Percentiles rank a stretch among this genome's conserved stretches.
These are phyloP conservation scores for Drosophila meridiana DNA, from an alignment of 2,888 invertebrate species.

Conservation along the genomic window DNA sequence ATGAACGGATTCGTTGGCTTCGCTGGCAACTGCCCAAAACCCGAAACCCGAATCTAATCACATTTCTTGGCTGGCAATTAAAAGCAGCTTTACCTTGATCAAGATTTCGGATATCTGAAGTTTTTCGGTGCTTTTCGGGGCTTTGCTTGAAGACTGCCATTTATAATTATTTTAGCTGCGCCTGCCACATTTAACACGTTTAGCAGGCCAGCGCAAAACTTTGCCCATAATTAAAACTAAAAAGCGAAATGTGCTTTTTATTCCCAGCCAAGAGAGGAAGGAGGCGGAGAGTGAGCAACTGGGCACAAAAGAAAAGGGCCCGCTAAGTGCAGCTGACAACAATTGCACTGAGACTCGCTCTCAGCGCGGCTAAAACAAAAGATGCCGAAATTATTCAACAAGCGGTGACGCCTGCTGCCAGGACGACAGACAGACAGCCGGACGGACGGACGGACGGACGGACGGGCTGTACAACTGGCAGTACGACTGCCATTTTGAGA, in stretches of 20 bases:
- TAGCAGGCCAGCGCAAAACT: slow-evolving; percentile 64
- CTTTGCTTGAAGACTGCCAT: slow-evolving; percentile 34
- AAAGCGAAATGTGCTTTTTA: slow-evolving; percentile 67
- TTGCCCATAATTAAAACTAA: slow-evolving; percentile 72
- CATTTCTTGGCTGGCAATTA: background rate
- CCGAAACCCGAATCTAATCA: slow-evolving; percentile 2
- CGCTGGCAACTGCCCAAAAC: slow-evolving; percentile 14
- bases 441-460: background rate
- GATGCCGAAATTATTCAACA: slow-evolving; percentile 73
- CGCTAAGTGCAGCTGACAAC: slow-evolving; percentile 71
- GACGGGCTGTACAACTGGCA: slow-evolving; percentile 30
- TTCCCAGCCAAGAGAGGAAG: slow-evolving; percentile 15
- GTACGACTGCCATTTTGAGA: slow-evolving; percentile 49
- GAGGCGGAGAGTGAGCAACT: background rate
- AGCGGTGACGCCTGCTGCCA: slow-evolving; percentile 62
- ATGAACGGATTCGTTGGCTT: slow-evolving; percentile 13
- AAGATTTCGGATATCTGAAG: background rate
- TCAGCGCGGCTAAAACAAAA: slow-evolving; percentile 56
- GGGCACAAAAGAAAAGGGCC: slow-evolving; percentile 37
- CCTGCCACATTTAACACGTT: slow-evolving; percentile 61
- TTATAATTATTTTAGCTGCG: slow-evolving; percentile 60
- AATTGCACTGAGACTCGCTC: slow-evolving; percentile 56
- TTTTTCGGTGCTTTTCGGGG: background rate
- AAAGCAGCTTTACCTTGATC: slow-evolving; percentile 5
- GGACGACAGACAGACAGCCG: slow-evolving; percentile 5